These are phyloP conservation scores for Campoplex nolae DNA, from an alignment of 2,888 invertebrate genomes.

Conservation along the genomic window DNA sequence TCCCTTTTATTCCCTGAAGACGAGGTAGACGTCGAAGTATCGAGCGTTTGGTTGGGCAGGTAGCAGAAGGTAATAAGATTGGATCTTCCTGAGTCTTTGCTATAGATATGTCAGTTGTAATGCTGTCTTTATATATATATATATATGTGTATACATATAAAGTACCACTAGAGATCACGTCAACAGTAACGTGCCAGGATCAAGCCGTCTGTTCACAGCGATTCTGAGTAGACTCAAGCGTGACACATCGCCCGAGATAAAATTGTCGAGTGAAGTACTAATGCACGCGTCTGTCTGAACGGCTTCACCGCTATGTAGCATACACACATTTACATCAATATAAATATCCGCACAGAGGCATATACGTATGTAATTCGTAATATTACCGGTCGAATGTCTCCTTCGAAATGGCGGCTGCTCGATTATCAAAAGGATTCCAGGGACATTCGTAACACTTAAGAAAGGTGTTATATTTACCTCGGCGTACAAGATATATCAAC, in stretches of 20 bases:
- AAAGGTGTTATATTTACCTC: slow-evolving; percentile 58
- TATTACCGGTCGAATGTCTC: slow-evolving; percentile 24
- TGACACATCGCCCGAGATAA: slow-evolving; percentile 71
- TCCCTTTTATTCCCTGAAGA: slow-evolving; percentile 16
- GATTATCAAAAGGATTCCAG: slow-evolving; percentile 58
- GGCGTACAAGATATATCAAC: slow-evolving; percentile 43
- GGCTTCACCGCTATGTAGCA: slow-evolving; percentile 5
- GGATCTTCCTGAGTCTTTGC: slow-evolving; percentile 55
- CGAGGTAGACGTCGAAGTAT: slow-evolving; percentile 62
- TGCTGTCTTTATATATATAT: slow-evolving; percentile 13
- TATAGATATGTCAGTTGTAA: slow-evolving; percentile 47
- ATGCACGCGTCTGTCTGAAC: slow-evolving; percentile 60
- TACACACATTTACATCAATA: slow-evolving; percentile 7
- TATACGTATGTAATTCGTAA: neutral
- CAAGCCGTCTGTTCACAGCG: slow-evolving; percentile 55
- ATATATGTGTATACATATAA: slow-evolving; percentile 3
- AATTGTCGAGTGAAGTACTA: slow-evolving; percentile 68
- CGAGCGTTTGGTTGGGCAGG: slow-evolving; percentile 57
- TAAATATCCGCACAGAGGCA: neutral
- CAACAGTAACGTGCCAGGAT: slow-evolving; percentile 40
- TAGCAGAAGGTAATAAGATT: slow-evolving; percentile 66
- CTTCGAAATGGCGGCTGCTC: slow-evolving; percentile 29
- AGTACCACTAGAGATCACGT: slow-evolving; percentile 55
- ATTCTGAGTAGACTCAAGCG: slow-evolving; percentile 69
- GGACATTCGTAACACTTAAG: slow-evolving; percentile 57